Evolutionary conservation across 2,888 invertebrate species (phyloP).

Genomic region (Drosophila pseudotalamancana): DNA sequence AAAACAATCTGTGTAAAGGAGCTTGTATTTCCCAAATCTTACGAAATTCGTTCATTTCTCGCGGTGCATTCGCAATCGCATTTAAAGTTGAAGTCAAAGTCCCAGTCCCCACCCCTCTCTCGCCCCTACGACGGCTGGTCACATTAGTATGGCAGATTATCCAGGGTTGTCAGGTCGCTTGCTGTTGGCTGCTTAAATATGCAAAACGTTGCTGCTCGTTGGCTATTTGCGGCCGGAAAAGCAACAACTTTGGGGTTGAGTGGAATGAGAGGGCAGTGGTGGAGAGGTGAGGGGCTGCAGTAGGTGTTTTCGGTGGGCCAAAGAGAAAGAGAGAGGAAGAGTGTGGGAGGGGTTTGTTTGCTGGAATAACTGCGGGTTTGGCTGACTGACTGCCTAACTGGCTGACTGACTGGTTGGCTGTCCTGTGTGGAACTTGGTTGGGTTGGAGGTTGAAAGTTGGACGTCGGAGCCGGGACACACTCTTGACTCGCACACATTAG

Average conservation of each 20-base stretch:
- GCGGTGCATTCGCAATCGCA: conserved; percentile 26
- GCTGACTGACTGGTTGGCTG: neutral
- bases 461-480: conserved; percentile 40
- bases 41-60: conserved; percentile 1
- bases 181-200: conserved; percentile 73
- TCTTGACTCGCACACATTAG: conserved; percentile 70
- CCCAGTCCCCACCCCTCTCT: neutral
- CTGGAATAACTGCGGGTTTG: conserved; percentile 50
- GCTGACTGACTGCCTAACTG: conserved; percentile 22
- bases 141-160: conserved; percentile 76
- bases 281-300: neutral
- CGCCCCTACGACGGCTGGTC: conserved; percentile 29
- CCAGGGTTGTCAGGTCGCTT: conserved; percentile 62
- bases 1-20: no score
- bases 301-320: neutral
- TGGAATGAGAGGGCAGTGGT: neutral
- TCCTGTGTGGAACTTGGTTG: no score
- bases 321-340: neutral
- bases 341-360: conserved; percentile 30
- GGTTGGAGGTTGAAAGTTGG: neutral
- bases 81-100: conserved; percentile 45
- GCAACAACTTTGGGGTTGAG: conserved; percentile 36
- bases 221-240: conserved; percentile 69
- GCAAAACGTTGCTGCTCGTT: conserved; percentile 70
- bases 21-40: neutral